Conservation (phyloP, 2,113 vertebrate species). For the Sminthopsis crassicaudata region DNA sequence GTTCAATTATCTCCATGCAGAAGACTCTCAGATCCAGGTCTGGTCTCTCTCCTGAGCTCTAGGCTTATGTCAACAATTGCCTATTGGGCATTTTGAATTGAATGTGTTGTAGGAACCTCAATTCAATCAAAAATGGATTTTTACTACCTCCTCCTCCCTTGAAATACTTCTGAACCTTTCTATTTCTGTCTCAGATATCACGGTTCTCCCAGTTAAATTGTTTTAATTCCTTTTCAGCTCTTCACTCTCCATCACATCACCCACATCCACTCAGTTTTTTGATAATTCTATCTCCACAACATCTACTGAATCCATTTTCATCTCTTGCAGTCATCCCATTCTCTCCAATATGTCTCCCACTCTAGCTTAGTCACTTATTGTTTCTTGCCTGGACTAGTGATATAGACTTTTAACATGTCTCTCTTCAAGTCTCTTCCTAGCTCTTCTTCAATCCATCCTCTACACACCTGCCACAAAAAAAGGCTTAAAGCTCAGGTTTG, state of each 20-base stretch:
- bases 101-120: background rate
- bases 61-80: background rate
- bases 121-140: background rate
- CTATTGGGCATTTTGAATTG: background rate
- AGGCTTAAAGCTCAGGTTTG: background rate
- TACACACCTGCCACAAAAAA: background rate
- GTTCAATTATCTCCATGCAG: background rate
- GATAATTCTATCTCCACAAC: background rate
- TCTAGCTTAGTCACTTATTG: background rate
- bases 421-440: background rate
- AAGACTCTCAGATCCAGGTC: background rate
- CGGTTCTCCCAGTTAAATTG: background rate
- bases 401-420: background rate
- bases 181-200: no score
- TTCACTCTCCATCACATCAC: background rate
- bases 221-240: background rate
- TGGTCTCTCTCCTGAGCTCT: background rate
- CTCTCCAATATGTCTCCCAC: background rate
- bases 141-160: background rate
- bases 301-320: background rate
- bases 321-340: background rate
- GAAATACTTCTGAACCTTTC: background rate
- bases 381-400: background rate
- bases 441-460: background rate
- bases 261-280: background rate